A percentile compares a stretch with the other conserved stretches of the same genome.
Evolutionary conservation across 2,888 invertebrate genomes (phyloP).

Genomic region (Aelia acuminata): DNA sequence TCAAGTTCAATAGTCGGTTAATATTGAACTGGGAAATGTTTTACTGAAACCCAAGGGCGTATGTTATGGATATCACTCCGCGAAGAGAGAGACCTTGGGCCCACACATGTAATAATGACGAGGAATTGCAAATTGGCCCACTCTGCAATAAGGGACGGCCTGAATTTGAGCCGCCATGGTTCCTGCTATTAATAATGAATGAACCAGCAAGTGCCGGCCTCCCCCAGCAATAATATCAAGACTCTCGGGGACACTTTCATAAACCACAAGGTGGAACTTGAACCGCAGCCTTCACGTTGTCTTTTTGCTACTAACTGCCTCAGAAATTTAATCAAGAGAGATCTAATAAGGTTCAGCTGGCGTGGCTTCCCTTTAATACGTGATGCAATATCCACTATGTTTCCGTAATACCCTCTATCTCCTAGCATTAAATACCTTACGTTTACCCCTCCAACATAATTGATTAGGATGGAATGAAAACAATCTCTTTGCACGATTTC

Average conservation of each 20-base stretch:
- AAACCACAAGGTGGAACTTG: conserved; percentile 1
- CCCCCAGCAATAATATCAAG: neutral
- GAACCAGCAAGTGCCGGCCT: neutral
- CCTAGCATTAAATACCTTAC: neutral
- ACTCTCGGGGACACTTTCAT: neutral
- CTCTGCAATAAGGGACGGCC: conserved; percentile 21
- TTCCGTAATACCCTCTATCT: conserved; percentile 45
- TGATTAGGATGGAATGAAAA: neutral
- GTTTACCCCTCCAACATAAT: neutral
- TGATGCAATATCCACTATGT: conserved; percentile 37
- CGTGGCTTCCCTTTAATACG: conserved; percentile 35
- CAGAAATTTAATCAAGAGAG: conserved; percentile 37
- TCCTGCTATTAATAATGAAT: conserved; percentile 27
- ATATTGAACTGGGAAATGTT: neutral
- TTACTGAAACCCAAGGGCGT: neutral
- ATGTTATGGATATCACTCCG: neutral
- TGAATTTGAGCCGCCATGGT: conserved; percentile 28
- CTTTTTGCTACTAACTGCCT: conserved; percentile 24
- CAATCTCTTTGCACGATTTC: neutral
- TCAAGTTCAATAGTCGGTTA: neutral
- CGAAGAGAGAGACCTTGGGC: neutral
- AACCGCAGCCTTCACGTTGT: neutral
- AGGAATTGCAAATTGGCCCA: conserved; percentile 29
- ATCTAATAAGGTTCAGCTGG: conserved; percentile 40
- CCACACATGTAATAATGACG: conserved; percentile 34